Evolutionary conservation across 2,113 vertebrate genomes (phyloP).

Genomic region (Elephantulus edwardii): DNA sequence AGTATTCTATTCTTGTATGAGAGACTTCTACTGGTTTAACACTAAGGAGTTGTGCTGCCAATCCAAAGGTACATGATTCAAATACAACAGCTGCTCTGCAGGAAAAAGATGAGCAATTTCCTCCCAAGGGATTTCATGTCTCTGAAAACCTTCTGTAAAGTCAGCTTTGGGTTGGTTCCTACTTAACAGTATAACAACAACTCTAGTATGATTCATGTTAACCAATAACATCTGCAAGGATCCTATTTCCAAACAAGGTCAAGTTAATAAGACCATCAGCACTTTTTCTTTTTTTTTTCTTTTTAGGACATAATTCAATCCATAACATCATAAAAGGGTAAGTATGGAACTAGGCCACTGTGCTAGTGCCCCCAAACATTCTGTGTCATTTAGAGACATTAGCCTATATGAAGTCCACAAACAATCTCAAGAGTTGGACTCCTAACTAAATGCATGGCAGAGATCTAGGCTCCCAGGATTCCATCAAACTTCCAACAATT

Average conservation of each 20-base stretch:
- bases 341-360: not conserved
- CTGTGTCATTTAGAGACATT: not conserved
- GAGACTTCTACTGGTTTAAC: too few species aligned
- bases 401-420: not conserved
- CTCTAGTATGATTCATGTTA: too few species aligned
- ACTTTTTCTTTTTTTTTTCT: not conserved
- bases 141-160: too few species aligned
- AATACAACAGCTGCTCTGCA: too few species aligned
- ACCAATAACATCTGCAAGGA: not conserved
- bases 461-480: not conserved
- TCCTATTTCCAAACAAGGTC: not conserved
- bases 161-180: too few species aligned
- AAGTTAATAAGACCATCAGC: not conserved
- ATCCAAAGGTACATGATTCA: too few species aligned
- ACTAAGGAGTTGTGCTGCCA: too few species aligned
- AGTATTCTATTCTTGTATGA: too few species aligned
- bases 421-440: not conserved
- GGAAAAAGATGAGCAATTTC: too few species aligned
- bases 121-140: too few species aligned
- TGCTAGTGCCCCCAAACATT: not conserved
- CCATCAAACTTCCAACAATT: not conserved
- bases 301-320: not conserved
- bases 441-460: not conserved
- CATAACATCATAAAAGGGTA: not conserved
- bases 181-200: too few species aligned